A percentile compares a stretch with the other conserved stretches of the same genome.
Conservation (phyloP, 1,140 invertebrate genomes). For the Megalopta genalis region DNA sequence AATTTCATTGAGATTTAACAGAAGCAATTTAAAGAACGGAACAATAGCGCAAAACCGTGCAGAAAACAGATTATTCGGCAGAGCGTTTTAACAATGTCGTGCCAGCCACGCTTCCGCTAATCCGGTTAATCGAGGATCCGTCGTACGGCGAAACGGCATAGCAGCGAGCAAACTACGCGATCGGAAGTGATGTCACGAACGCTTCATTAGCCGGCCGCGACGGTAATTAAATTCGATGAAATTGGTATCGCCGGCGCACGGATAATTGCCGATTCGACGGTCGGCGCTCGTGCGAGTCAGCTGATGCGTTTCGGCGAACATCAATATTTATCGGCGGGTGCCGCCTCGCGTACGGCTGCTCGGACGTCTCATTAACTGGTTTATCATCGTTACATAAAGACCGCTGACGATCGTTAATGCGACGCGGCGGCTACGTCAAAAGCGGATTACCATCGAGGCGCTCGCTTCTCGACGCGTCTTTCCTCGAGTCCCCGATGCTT, state of each 20-base stretch:
- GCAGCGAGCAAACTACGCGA: no score
- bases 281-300: neutral
- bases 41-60: no score
- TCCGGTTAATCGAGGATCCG: no score
- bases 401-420: neutral
- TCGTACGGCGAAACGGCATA: no score
- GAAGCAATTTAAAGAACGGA: no score
- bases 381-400: constrained; percentile 47
- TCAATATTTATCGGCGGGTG: constrained; percentile 46
- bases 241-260: neutral
- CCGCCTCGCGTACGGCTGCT: constrained; percentile 8
- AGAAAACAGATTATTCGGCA: no score
- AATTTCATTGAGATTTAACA: no score
- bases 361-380: constrained; percentile 30
- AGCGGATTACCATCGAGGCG: neutral
- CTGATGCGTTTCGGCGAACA: neutral
- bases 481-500: no score
- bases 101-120: no score
- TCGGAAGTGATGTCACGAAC: neutral
- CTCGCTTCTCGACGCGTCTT: no score
- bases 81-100: no score
- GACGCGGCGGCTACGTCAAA: constrained; percentile 3
- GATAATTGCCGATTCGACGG: neutral
- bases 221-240: constrained; percentile 18
- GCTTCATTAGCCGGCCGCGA: neutral